phyloP scores from a whole-genome alignment of 2,113 vertebrate genomes.

The Apeltes quadracus region DNA sequence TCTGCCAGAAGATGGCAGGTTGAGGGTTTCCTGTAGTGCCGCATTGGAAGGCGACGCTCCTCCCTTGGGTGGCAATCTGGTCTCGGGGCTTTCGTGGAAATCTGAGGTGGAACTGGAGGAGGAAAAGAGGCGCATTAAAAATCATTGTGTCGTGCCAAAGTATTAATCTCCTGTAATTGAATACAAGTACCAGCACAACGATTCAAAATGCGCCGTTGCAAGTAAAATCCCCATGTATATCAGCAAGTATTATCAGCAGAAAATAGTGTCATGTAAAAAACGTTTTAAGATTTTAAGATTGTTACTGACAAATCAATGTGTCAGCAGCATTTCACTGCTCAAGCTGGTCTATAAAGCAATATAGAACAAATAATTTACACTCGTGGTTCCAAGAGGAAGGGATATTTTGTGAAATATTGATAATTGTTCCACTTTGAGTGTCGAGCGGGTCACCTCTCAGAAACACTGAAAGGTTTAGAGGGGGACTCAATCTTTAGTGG shows the following conservation, averaged over 20 bases:
- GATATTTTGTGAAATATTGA: background rate
- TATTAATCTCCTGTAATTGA: background rate
- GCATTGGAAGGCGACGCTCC: conserved; percentile 91
- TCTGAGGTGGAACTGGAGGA: conserved; percentile 91
- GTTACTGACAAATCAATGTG: background rate
- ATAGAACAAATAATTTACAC: background rate
- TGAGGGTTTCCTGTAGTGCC: conserved; percentile 96
- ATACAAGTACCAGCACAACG: background rate
- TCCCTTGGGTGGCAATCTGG: conserved; percentile 93
- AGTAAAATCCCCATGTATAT: background rate
- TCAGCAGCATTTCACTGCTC: background rate
- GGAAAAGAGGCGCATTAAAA: conserved; percentile 56
- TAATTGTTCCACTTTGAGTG: background rate
- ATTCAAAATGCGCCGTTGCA: background rate
- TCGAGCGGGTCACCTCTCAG: background rate
- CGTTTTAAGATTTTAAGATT: no score
- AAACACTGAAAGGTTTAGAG: background rate
- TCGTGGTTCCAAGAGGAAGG: background rate
- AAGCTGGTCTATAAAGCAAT: no score
- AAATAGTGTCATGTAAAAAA: background rate
- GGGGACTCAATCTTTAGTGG: background rate
- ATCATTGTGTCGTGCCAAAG: background rate
- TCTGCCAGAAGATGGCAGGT: conserved; percentile 98
- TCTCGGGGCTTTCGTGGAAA: conserved; percentile 91
- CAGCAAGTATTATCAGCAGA: background rate